Evolutionary conservation across 2,888 invertebrate genomes (phyloP).

Genomic region (Papilio elwesi): DNA sequence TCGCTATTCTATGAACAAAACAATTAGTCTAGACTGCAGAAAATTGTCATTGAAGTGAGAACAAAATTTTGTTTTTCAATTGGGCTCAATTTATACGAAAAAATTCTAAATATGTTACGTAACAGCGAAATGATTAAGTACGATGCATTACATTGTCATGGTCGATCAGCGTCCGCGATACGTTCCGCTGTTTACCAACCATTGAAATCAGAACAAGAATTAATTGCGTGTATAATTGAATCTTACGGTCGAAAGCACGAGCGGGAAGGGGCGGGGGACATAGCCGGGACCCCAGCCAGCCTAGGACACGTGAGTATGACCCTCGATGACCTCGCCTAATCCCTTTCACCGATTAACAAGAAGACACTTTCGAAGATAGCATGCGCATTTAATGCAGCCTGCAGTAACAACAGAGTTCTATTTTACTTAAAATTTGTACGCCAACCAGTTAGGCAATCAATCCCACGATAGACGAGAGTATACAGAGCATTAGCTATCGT

Average conservation of each 20-base stretch:
- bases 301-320: slow-evolving; percentile 60
- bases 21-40: too few relatives aligned
- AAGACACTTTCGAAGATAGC: neutral
- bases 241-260: slow-evolving; percentile 55
- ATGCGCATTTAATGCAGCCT: neutral
- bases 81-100: too few relatives aligned
- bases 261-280: slow-evolving; percentile 50
- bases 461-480: too few relatives aligned
- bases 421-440: neutral
- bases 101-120: neutral
- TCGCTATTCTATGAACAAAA: too few relatives aligned
- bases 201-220: slow-evolving; percentile 57
- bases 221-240: slow-evolving; percentile 67
- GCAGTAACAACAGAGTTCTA: neutral
- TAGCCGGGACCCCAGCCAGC: slow-evolving; percentile 47
- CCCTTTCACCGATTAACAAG: slow-evolving; percentile 16
- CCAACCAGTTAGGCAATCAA: too few relatives aligned
- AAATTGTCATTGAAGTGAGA: too few relatives aligned
- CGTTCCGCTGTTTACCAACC: slow-evolving; percentile 33
- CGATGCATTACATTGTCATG: slow-evolving; percentile 26
- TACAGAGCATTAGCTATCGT: too few relatives aligned
- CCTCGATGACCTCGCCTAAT: slow-evolving; percentile 51
- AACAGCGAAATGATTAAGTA: slow-evolving; percentile 2
- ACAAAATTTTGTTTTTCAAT: too few relatives aligned
- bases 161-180: slow-evolving; percentile 32